Percentiles rank a stretch among this genome's conserved stretches.
Conservation (phyloP, 2,888 invertebrate genomes). For the Ferrisia virgata region DNA sequence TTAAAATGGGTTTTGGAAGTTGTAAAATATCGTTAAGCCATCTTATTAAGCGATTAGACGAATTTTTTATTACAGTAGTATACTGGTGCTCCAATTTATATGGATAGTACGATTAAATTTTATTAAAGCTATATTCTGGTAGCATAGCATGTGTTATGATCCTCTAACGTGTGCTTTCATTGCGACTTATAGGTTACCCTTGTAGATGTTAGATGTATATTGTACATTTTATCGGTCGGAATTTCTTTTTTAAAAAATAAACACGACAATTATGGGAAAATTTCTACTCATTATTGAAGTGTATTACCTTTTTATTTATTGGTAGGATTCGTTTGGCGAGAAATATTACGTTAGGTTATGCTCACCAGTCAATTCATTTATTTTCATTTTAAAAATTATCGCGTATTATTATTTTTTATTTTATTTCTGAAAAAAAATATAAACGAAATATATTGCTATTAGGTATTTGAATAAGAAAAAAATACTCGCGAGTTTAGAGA, state of each 20-base stretch:
- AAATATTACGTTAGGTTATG: too few relatives aligned
- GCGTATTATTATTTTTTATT: not conserved
- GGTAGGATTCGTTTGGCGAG: not conserved
- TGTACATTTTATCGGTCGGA: not conserved
- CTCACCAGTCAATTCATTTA: not conserved
- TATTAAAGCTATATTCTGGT: not conserved
- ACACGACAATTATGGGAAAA: not conserved
- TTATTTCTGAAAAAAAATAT: not conserved
- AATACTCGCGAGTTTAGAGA: too few relatives aligned
- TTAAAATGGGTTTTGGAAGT: not conserved
- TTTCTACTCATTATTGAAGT: not conserved
- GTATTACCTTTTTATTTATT: not conserved
- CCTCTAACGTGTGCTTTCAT: not conserved
- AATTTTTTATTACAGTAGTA: not conserved
- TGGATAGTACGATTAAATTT: slow-evolving; percentile 3
- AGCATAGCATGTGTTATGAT: not conserved
- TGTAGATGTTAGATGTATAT: not conserved
- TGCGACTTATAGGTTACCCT: not conserved
- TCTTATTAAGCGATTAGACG: slow-evolving; percentile 12
- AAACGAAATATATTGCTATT: too few relatives aligned
- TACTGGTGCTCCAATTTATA: not conserved
- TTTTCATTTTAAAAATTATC: not conserved
- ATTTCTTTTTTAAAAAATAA: not conserved
- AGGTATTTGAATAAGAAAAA: not conserved
- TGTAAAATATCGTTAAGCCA: slow-evolving; percentile 8